A percentile compares a stretch with the other conserved stretches of the same genome.
Conservation (phyloP, 2,888 invertebrate genomes). For the Athalia cordata region DNA sequence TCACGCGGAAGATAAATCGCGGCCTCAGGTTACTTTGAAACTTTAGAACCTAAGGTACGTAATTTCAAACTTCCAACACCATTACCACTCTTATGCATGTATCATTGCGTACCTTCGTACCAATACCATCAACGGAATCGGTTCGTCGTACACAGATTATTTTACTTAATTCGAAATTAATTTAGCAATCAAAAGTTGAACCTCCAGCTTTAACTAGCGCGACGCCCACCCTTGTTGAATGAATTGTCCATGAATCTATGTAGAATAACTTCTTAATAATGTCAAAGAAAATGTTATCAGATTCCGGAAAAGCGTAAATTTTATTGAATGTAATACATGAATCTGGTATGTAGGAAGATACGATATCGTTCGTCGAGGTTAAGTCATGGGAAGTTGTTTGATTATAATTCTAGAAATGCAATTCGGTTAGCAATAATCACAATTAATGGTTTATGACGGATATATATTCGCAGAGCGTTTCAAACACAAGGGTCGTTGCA, state of each 20-base stretch:
- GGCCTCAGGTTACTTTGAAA: conserved; percentile 29
- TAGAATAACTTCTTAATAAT: too few relatives aligned
- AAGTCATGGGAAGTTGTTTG: too few relatives aligned
- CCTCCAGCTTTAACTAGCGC: not conserved
- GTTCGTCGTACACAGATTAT: conserved; percentile 1
- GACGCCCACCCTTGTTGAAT: too few relatives aligned
- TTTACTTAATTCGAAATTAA: conserved; percentile 31
- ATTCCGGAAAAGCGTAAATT: too few relatives aligned
- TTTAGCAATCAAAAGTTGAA: not conserved
- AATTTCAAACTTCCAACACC: conserved; percentile 32
- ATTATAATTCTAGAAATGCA: conserved; percentile 13
- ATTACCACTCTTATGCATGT: not conserved
- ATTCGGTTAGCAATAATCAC: not conserved
- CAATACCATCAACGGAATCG: not conserved
- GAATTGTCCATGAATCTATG: too few relatives aligned
- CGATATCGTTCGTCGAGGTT: too few relatives aligned
- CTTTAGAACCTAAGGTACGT: conserved; percentile 20
- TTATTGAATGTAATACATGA: too few relatives aligned
- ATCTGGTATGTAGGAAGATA: too few relatives aligned
- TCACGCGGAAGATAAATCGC: conserved; percentile 32
- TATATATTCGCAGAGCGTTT: too few relatives aligned
- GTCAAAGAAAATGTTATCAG: too few relatives aligned
- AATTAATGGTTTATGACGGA: too few relatives aligned
- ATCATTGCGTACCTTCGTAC: too few relatives aligned
- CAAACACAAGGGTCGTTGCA: not conserved